phyloP scores from a whole-genome alignment of 1,140 invertebrate genomes.

The Drosophila neocordata region DNA sequence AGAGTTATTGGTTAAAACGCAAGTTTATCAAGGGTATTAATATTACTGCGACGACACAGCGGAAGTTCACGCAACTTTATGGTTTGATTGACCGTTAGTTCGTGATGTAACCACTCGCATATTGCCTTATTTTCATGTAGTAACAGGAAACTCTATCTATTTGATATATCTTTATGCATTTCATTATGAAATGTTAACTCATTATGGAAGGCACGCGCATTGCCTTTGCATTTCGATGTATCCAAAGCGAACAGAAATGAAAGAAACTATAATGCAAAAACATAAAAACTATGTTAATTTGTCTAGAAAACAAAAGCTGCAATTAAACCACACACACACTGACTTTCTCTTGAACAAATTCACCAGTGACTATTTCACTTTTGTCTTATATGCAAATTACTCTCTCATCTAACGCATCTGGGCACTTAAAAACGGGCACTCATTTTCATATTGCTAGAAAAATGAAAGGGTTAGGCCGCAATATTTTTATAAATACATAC shows the following conservation, averaged over 20 bases:
- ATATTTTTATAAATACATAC: neutral
- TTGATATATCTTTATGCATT: conserved; percentile 5
- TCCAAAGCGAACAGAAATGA: conserved; percentile 35
- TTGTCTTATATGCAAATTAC: conserved; percentile 69
- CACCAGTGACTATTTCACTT: conserved; percentile 64
- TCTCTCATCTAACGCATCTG: conserved; percentile 31
- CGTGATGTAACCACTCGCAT: conserved; percentile 12
- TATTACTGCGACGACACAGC: neutral
- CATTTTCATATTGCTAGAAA: neutral
- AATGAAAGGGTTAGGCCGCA: conserved; percentile 13
- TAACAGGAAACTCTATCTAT: conserved; percentile 35
- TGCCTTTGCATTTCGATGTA: conserved; percentile 20
- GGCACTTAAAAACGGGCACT: conserved; percentile 26
- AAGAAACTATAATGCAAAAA: conserved; percentile 35
- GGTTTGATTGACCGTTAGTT: conserved; percentile 35
- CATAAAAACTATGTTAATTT: conserved; percentile 59
- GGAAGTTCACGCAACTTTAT: conserved; percentile 15
- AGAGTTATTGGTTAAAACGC: neutral
- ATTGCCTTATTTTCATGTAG: no score
- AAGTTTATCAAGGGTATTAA: neutral
- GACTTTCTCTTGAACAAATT: conserved; percentile 54
- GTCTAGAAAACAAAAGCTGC: conserved; percentile 65
- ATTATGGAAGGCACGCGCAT: conserved; percentile 22
- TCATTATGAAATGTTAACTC: neutral
- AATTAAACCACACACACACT: conserved; percentile 59